A percentile compares a stretch with the other conserved stretches of the same genome.
Conservation (phyloP, 2,888 invertebrate genomes). For the Eucera pruinosa region DNA sequence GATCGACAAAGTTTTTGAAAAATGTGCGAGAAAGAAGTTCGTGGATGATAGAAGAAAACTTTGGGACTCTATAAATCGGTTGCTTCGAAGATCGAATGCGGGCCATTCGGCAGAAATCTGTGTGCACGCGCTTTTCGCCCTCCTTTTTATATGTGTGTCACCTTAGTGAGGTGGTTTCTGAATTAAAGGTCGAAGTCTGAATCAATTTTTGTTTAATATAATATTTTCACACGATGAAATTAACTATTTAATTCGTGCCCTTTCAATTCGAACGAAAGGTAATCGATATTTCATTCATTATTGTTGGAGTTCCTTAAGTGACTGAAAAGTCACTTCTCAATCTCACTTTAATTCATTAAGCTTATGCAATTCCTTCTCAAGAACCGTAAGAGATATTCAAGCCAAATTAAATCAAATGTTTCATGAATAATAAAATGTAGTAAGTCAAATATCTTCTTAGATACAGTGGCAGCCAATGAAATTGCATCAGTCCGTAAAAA, state of each 20-base stretch:
- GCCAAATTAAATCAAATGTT: too few relatives aligned
- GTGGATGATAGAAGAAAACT: too few relatives aligned
- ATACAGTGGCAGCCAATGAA: too few relatives aligned
- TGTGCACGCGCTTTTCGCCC: constrained; percentile 27
- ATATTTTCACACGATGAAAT: background rate
- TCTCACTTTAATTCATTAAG: too few relatives aligned
- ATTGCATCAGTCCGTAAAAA: too few relatives aligned
- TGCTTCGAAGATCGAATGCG: constrained; percentile 62
- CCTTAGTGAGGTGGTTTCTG: background rate
- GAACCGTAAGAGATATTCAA: too few relatives aligned
- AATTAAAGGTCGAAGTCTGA: constrained; percentile 11
- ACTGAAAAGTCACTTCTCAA: too few relatives aligned
- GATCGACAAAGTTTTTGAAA: constrained; percentile 27
- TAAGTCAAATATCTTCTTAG: too few relatives aligned
- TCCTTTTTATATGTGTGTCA: constrained; percentile 36
- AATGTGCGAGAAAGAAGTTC: background rate
- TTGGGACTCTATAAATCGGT: constrained; percentile 22
- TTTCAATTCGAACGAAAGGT: too few relatives aligned
- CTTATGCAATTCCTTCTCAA: too few relatives aligned
- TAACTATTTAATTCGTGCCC: background rate
- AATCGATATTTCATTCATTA: background rate
- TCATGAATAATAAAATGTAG: too few relatives aligned
- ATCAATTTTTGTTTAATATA: background rate
- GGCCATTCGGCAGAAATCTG: constrained; percentile 59
- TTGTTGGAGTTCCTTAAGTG: too few relatives aligned